Evolutionary conservation across 2,888 invertebrate species (phyloP).

Genomic region (Eilema sororculum): DNA sequence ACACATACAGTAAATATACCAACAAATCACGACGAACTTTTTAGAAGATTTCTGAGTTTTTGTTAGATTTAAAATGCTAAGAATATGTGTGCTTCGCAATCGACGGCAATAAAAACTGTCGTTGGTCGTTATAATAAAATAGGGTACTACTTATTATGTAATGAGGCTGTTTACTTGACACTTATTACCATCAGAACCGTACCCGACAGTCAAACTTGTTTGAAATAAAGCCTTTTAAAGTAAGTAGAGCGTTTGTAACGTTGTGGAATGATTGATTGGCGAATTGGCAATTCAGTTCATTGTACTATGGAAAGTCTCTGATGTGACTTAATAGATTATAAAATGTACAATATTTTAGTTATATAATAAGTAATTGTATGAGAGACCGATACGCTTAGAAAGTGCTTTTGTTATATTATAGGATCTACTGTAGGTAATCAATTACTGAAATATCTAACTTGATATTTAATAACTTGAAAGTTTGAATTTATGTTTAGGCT

Average conservation of each 20-base stretch:
- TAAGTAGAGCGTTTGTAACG: conserved; percentile 11
- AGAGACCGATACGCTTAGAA: neutral
- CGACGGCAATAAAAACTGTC: conserved; percentile 45
- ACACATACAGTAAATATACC: neutral
- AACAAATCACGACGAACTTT: neutral
- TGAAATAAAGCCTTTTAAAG: conserved; percentile 24
- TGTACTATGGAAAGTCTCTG: neutral
- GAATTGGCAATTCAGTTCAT: conserved; percentile 15
- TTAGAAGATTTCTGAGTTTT: neutral
- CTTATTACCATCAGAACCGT: conserved; percentile 34
- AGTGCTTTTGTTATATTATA: neutral
- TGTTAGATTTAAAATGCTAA: conserved; percentile 10
- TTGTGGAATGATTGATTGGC: conserved; percentile 25
- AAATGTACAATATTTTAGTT: neutral
- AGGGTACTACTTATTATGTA: conserved; percentile 47
- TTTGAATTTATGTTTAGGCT: neutral
- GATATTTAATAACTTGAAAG: neutral
- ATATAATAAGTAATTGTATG: neutral
- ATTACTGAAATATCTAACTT: neutral
- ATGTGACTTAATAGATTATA: neutral
- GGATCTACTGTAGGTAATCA: neutral
- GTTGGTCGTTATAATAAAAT: conserved; percentile 49
- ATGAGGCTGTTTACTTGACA: conserved; percentile 46
- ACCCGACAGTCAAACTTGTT: conserved; percentile 20
- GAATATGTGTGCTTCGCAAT: conserved; percentile 36